A percentile compares a stretch with the other conserved stretches of the same genome.
Evolutionary conservation across 2,797 vertebrate genomes (phyloP).

Genomic region (Toxotes lorentzi): DNA sequence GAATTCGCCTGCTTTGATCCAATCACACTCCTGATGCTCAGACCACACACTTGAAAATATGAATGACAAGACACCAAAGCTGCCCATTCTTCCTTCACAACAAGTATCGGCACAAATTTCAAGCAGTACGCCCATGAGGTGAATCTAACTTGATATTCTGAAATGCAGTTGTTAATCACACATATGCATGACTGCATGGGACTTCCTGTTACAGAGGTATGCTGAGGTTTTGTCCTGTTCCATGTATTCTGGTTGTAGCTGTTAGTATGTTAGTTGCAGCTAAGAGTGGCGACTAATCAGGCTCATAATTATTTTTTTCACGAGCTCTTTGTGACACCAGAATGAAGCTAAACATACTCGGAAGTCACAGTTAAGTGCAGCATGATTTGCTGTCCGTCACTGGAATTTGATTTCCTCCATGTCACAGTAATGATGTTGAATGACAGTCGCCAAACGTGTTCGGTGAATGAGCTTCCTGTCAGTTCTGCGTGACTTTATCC

Average conservation of each 20-base stretch:
- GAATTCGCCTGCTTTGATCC: constrained; percentile 69
- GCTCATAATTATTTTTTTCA: neutral
- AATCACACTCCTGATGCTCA: constrained; percentile 50
- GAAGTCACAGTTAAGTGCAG: neutral
- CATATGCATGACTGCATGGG: neutral
- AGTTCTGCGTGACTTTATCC: neutral
- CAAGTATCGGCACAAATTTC: constrained; percentile 30
- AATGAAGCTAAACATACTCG: neutral
- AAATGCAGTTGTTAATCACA: neutral
- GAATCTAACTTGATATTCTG: neutral
- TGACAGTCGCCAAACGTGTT: neutral
- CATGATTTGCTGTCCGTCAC: neutral
- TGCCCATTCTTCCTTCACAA: constrained; percentile 34
- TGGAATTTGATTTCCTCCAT: neutral
- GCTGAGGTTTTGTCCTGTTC: neutral
- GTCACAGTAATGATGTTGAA: neutral
- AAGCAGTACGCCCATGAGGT: neutral
- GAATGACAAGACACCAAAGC: constrained; percentile 52
- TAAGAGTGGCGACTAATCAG: neutral
- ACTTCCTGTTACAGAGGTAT: neutral
- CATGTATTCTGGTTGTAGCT: no score
- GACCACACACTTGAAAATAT: constrained; percentile 53
- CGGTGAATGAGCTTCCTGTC: neutral
- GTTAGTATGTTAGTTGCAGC: no score
- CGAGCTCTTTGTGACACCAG: neutral